Base-by-base conservation (phyloP, 2,113 vertebrate genomes). In the Aldabrachelys gigantea region DNA sequence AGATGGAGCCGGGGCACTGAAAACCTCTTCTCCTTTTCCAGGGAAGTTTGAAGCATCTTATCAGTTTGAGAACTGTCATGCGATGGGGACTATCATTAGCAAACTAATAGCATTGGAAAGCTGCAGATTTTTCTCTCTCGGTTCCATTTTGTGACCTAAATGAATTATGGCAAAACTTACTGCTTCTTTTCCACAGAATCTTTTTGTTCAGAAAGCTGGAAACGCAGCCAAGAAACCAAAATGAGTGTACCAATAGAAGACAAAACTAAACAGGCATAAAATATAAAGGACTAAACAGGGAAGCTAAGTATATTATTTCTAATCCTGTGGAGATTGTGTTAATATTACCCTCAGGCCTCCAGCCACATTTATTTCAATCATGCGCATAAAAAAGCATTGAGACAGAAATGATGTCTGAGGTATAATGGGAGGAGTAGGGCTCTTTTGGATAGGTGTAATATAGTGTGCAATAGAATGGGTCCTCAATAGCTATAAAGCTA, bases 71-170 rank as follows among this genome's bases (percentile, higher is more conserved):
- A 97, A 97, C 98, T 98, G 98, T 98, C 98, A 96, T 50, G 94
- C 79, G 5, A 97, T 96, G 96, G 96, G 96, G 97, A 97, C 98
- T 98, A 97, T 98, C 98, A 98, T 98, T 98, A 98, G 98, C 94
- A 96, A 98, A 97, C 98, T 98, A 98, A 98, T 98, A 98, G 96
- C 65, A 10, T 98, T 98, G 98, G 98, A 98, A 98, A 97, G 97
- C 97, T 97, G 96, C 98, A 97, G 97, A 97, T 98, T 98, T 97
- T 97, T 94, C 97, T 96, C 93, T 97, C 97, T 97, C 92, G 87
- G 91, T 90, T 98, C 92, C 89, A 88, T 93, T 97, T 98, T 97
- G 95, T 96, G 96, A 97, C 95, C 94, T 96, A 97, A 98, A 98
- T 96, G 97, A 97, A 92, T 93, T 95, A 96, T 93, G 88, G 85